Conservation (phyloP, 2,113 vertebrate genomes). For the Stegostoma tigrinum region DNA sequence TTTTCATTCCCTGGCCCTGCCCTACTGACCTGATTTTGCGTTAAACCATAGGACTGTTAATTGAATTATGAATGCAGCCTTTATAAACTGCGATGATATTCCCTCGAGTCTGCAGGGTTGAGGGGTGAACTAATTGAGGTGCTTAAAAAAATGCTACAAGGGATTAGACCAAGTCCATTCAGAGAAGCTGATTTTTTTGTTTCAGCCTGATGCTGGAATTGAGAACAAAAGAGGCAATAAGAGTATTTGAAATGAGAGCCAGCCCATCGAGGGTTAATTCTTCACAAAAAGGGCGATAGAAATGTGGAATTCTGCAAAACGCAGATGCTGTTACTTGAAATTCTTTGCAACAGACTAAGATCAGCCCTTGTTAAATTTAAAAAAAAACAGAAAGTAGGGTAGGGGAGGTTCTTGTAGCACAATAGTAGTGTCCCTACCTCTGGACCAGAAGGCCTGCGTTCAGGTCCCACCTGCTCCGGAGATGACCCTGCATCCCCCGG, state of each 20-base stretch:
- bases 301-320: not conserved
- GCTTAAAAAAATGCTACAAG: not conserved
- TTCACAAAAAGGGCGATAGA: not conserved
- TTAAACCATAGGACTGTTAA: not conserved
- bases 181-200: not conserved
- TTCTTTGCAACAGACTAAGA: not conserved
- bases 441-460: too few species aligned
- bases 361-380: too few species aligned
- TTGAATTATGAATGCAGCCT: not conserved
- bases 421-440: too few species aligned
- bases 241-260: not conserved
- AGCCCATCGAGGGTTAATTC: not conserved
- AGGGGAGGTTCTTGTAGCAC: too few species aligned
- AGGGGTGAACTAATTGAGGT: not conserved
- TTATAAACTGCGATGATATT: not conserved
- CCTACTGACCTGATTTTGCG: not conserved
- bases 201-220: not conserved
- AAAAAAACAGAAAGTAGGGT: too few species aligned
- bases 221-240: not conserved
- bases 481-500: too few species aligned
- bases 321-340: too few species aligned
- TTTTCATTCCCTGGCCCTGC: not conserved
- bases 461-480: too few species aligned
- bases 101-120: not conserved
- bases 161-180: not conserved